Base-by-base conservation (phyloP, 2,113 vertebrate genomes). In the Bubalus kerabau region DNA sequence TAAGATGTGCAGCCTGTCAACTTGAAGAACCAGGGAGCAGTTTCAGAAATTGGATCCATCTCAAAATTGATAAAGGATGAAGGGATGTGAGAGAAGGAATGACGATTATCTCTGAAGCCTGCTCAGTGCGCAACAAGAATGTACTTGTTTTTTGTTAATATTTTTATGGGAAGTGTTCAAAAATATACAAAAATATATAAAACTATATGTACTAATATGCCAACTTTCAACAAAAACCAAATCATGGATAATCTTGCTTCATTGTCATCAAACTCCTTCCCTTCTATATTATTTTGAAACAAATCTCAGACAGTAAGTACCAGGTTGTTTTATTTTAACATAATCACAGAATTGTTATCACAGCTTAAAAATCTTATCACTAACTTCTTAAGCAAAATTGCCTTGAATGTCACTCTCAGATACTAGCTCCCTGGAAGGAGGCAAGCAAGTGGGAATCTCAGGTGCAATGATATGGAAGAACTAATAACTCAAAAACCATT, bases 11-110 rank as follows among this genome's bases (percentile, higher is more conserved):
- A 98, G 95, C 28, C 92, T 94, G 57, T 94, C 46, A 62, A 98
- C 98, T 98, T 82, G 62, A 98, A 93, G 76, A 59, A 96, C 59
- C 59, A 91, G 46, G 84, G 94, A 94, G 24, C n/a, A 56, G 40
- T n/a, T 30, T 93, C 89, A 95, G 78, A 52, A 85, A 30, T 12
- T 48, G 32, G n/a, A n/a, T 48, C 50, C 64, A n/a, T 46, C 93
- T 36, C 76, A 21, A 52, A 88, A 23, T 1, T n/a, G 80, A 19
- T 19, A 36, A 64, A 86, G 67, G 50, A 54, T 52, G 5, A 89
- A 92, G 92, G 32, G 17, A 7, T 62, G 21, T 3, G 10, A 62
- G 21, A 62, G 16, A 17, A 86, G 24, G 28, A 85, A 46, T 21
- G 32, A 50, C 57, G 28, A 40, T 62, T 85, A 32, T 21, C 19